Percentiles rank a stretch among this genome's conserved stretches.
Conservation (phyloP, 2,888 invertebrate species). For the Synanthedon myopaeformis region DNA sequence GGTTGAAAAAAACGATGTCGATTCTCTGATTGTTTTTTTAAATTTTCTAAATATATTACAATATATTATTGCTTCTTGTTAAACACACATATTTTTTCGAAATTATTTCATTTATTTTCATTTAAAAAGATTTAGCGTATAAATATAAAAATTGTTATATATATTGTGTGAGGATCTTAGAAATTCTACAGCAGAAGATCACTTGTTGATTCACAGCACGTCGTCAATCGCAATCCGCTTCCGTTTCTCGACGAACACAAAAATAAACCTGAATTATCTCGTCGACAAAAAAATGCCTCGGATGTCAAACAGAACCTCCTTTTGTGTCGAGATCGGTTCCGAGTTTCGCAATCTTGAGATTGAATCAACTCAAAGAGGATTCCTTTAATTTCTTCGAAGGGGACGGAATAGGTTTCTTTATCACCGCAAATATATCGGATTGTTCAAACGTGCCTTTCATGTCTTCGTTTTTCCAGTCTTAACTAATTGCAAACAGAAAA, state of each 20-base stretch:
- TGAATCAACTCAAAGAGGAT: neutral
- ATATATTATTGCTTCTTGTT: too few species aligned
- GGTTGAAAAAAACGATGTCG: too few species aligned
- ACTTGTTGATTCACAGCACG: too few species aligned
- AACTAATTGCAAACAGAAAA: neutral
- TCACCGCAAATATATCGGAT: neutral
- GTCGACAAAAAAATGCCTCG: neutral
- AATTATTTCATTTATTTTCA: too few species aligned
- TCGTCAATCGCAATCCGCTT: neutral
- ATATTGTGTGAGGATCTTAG: too few species aligned
- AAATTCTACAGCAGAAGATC: too few species aligned
- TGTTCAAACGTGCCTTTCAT: neutral
- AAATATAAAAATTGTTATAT: too few species aligned
- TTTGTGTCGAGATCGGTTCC: neutral
- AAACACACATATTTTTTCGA: too few species aligned
- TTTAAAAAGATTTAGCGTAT: too few species aligned
- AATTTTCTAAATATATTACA: too few species aligned
- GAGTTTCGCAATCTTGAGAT: neutral
- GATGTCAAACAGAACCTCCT: neutral
- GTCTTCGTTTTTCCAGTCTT: neutral
- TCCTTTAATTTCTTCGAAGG: neutral
- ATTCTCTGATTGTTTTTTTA: too few species aligned
- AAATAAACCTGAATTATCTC: neutral
- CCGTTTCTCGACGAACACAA: neutral
- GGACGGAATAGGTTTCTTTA: neutral